These are phyloP conservation scores for Oligia fasciuncula DNA, from an alignment of 2,888 invertebrate genomes.

Conservation along the genomic window DNA sequence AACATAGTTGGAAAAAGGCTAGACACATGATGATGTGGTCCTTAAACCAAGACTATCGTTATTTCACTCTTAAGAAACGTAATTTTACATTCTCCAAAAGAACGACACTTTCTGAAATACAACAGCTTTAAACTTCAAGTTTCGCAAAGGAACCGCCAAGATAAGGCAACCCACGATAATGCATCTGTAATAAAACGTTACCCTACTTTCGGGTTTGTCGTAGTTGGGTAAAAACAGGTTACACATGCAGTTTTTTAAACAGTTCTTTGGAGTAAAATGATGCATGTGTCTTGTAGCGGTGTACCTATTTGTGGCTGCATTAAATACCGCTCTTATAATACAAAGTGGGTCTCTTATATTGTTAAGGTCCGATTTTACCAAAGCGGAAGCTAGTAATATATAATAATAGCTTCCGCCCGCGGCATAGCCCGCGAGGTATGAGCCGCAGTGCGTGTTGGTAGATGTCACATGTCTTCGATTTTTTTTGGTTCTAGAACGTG, in stretches of 20 bases:
- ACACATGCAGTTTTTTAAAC: constrained; percentile 1
- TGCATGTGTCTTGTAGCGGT: neutral
- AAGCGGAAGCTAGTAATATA: no score
- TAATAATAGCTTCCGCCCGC: no score
- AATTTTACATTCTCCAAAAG: constrained; percentile 12
- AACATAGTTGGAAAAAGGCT: no score
- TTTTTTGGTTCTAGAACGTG: no score
- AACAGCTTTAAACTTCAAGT: constrained; percentile 43
- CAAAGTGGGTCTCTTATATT: neutral
- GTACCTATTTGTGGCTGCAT: constrained; percentile 2
- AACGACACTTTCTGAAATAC: constrained; percentile 22
- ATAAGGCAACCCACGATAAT: constrained; percentile 39
- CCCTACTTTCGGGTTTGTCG: constrained; percentile 32
- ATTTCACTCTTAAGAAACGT: constrained; percentile 8
- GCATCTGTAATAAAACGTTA: constrained; percentile 46
- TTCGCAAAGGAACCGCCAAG: constrained; percentile 40
- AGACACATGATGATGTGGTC: no score
- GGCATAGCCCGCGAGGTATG: no score
- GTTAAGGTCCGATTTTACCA: neutral
- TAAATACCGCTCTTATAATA: neutral
- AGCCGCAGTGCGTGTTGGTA: no score
- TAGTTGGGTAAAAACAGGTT: constrained; percentile 15
- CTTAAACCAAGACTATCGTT: neutral
- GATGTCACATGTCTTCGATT: no score
- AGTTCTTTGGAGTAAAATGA: constrained; percentile 12